Evolutionary conservation across 2,113 vertebrate species (phyloP).

Genomic region (Chelonoidis abingdonii): DNA sequence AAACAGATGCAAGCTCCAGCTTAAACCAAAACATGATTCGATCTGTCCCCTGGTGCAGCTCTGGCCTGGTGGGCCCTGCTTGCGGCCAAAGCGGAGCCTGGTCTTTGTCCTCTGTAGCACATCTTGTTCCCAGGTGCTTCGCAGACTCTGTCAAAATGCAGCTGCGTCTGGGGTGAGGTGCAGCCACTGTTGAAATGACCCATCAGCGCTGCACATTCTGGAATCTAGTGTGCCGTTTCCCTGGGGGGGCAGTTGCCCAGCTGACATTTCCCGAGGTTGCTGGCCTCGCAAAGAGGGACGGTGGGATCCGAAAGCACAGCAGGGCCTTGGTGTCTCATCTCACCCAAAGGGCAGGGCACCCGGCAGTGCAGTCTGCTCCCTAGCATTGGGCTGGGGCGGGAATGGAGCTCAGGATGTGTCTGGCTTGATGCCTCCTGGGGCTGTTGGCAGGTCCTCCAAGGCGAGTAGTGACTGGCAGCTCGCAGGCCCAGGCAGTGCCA

Average conservation of each 20-base stretch:
- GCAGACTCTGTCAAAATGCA: not conserved
- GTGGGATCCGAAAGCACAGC: no score
- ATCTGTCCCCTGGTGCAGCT: not conserved
- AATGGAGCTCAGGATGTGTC: no score
- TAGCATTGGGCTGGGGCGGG: no score
- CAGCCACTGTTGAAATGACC: not conserved
- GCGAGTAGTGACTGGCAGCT: no score
- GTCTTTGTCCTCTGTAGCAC: not conserved
- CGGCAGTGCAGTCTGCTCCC: no score
- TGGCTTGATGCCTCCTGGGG: no score
- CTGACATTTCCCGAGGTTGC: not conserved
- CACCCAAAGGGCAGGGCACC: no score
- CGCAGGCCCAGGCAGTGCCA: no score
- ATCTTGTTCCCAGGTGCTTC: not conserved
- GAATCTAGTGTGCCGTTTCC: not conserved
- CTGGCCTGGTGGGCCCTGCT: not conserved
- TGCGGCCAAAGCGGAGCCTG: accelerated
- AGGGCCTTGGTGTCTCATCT: no score
- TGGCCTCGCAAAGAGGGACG: not conserved
- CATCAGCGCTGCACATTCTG: not conserved
- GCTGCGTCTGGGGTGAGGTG: not conserved
- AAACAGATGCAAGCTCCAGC: conserved; percentile 48
- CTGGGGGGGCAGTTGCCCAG: not conserved
- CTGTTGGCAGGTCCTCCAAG: no score
- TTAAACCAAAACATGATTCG: conserved; percentile 46